Conservation (phyloP, 2,113 vertebrate species). For the Toxostoma redivivum region DNA sequence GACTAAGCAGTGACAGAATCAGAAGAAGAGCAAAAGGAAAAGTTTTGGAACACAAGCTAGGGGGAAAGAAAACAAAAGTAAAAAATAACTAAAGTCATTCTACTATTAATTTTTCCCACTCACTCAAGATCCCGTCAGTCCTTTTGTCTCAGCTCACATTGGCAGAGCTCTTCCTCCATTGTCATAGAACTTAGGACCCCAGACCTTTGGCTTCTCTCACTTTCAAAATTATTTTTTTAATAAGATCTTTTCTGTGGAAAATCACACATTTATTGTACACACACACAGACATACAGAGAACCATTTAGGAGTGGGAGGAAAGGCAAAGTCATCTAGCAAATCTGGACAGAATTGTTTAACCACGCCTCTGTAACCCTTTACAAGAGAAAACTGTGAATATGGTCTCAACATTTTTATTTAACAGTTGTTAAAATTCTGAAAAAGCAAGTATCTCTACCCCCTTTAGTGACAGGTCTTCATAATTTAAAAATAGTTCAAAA, state of each 20-base stretch:
- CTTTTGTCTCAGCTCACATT: background rate
- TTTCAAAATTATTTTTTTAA: background rate
- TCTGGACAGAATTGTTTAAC: background rate
- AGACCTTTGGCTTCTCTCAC: background rate
- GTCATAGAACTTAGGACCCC: background rate
- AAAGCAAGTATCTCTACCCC: background rate
- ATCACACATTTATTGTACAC: background rate
- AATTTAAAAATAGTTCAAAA: background rate
- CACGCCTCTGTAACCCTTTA: background rate
- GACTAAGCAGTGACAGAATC: background rate
- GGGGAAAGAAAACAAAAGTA: background rate
- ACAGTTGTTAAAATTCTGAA: background rate
- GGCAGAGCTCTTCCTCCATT: background rate
- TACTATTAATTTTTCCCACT: background rate
- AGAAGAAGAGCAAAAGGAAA: background rate
- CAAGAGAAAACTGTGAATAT: background rate
- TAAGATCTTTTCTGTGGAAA: background rate
- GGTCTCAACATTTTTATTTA: background rate
- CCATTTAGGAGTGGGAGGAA: fast-evolving
- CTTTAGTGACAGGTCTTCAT: background rate
- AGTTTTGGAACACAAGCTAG: background rate
- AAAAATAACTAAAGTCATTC: background rate
- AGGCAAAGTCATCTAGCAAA: background rate
- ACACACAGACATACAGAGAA: background rate
- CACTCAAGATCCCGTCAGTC: background rate